Percentiles rank a stretch among this genome's conserved stretches.
Evolutionary conservation across 2,113 vertebrate species (phyloP).

Genomic region (Gracilinanus agilis): DNA sequence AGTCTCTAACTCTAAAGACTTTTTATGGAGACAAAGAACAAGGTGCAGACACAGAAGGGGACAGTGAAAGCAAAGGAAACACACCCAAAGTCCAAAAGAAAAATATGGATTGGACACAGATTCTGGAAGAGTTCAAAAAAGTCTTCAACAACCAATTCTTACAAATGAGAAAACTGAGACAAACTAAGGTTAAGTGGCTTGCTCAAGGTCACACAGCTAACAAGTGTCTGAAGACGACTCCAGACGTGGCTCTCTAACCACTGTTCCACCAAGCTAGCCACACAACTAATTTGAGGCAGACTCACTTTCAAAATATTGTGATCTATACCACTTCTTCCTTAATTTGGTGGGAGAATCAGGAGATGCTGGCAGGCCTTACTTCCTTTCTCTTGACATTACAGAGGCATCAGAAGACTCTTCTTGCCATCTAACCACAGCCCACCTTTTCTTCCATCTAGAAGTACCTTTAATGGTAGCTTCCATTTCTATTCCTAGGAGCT

Average conservation of each 20-base stretch:
- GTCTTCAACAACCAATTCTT: no score
- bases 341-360: neutral
- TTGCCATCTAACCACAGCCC: neutral
- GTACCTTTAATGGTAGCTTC: neutral
- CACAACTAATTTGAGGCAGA: neutral
- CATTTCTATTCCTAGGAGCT: neutral
- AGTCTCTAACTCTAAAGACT: no score
- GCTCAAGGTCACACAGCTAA: neutral
- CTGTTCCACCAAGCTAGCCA: neutral
- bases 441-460: neutral
- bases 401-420: no score
- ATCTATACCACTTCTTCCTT: neutral
- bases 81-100: no score
- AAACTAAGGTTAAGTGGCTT: neutral
- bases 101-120: no score
- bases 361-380: neutral
- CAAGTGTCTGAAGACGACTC: neutral
- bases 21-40: no score
- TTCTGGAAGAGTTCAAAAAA: no score
- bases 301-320: neutral
- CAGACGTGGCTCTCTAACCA: neutral
- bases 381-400: neutral
- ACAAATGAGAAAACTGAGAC: neutral
- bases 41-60: no score
- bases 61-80: no score